Evolutionary conservation across 2,888 invertebrate species (phyloP), one percentile per base, ranked within the genome.

Genomic region (Epirrita christyi): DNA sequence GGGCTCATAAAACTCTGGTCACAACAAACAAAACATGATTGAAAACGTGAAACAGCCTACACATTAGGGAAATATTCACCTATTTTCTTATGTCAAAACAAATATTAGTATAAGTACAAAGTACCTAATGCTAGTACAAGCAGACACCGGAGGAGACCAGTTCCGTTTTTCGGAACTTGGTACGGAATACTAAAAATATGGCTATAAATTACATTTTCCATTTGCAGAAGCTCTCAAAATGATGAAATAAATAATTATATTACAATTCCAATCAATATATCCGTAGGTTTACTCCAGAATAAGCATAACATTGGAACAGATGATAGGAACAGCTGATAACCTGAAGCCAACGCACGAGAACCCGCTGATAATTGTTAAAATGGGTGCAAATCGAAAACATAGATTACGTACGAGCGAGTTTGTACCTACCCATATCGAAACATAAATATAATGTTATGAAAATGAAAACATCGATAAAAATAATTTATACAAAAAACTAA

Each of bases 291-390:
- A 9, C 9, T 14, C 13, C 13, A 15, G 59, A 56, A 49, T 64
- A 59, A 55, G 61, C 63, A 64, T 45, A 55, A 49, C 63, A 67
- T 62, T 54, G 65, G 61, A 63, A 65, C 58, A 65, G 68, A 63
- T 42, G 34, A 62, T 48, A 36, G 10, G 8, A 7, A 38, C 38
- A 6, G 40, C 47, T 62, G 79, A 83, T 83, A 83, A 83, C 78
- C 80, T 78, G 78, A 53, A 70, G 71, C 71, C 70, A 73, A 78
- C 71, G 72, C 68, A 75, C 65, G 59, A 64, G 55, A 46, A 62
- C 49, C 21, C 32, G 11, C 37, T 59, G 62, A 67, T 76, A 76
- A 60, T 54, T 63, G 61, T 60, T 59, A 3, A 61, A 68, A 67
- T 63, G 61, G 60, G 59, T 64, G 58, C 61, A 54, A 58, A 63